Evolutionary conservation across 2,113 vertebrate species (phyloP), one percentile per base, ranked within the genome.

Genomic region (Apus apus): DNA sequence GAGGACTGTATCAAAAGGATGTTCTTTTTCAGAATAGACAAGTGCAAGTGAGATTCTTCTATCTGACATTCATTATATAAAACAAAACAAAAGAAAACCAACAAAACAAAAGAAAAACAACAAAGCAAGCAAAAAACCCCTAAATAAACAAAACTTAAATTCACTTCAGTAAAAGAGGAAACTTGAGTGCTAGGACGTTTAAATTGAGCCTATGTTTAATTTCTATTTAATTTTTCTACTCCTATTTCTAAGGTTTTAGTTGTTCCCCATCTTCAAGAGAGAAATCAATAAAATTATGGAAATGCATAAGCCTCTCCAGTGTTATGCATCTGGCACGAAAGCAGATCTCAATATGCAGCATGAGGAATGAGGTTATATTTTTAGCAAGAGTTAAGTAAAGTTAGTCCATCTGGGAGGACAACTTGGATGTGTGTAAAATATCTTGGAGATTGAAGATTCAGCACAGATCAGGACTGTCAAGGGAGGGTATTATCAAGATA

Each of bases 401-500:
- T 46, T 67, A 88, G 26, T 75, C 32, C 38, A 17, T 64, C 61
- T 34, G 34, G 34, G 27, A 94, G 60, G 43, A 79, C 71, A 90
- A n/a, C 1, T 11, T 74, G 18, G 10, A 34, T 71, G 19, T 57
- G 60, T 67, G 53, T 40, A 48, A 94, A 95, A 80, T 46, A 22
- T 80, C 72, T 74, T 25, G 36, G 38, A 88, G 51, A 50, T 30
- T 34, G 38, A 92, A 80, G 85, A 81, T 57, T 85, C 88, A 74
- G 46, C n/a, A 75, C 43, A 88, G 68, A 45, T 23, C 30, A 45
- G 23, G 34, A 65, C 48, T 95, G 85, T 67, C 78, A 88, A 2
- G 1, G 68, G 68, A 89, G n/a, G 66, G 79, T 87, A 73, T 94
- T 87, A 87, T 79, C 89, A 89, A 83, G 66, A 70, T 94, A 76